These are phyloP conservation scores for Acronicta psi DNA, from an alignment of 2,888 invertebrate species.

Conservation along the genomic window DNA sequence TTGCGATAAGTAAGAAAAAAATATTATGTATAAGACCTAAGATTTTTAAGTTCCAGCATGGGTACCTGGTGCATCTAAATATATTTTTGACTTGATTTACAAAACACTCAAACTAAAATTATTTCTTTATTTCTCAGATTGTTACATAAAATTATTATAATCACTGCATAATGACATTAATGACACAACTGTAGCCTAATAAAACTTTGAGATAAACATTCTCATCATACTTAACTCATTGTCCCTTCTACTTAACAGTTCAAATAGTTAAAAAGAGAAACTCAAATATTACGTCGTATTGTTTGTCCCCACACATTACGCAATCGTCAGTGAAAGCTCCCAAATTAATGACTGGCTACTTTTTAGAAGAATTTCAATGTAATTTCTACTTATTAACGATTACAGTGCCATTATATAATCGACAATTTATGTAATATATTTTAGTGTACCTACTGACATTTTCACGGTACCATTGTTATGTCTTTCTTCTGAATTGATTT, in stretches of 20 bases:
- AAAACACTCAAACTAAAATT: background rate
- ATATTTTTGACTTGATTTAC: background rate
- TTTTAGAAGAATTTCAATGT: constrained; percentile 62
- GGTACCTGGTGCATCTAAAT: too few relatives aligned
- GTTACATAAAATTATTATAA: constrained; percentile 32
- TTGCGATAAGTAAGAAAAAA: too few relatives aligned
- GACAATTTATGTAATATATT: constrained; percentile 36
- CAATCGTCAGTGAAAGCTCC: constrained; percentile 67
- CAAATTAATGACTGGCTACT: constrained; percentile 66
- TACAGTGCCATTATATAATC: constrained; percentile 56
- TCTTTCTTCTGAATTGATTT: constrained; percentile 11
- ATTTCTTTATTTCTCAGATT: constrained; percentile 23
- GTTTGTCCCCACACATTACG: constrained; percentile 63
- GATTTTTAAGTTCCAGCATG: too few relatives aligned
- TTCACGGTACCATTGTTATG: background rate
- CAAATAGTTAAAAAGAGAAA: constrained; percentile 61
- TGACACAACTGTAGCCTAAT: constrained; percentile 23
- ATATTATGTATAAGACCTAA: too few relatives aligned
- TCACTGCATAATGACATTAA: constrained; percentile 14
- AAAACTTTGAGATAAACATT: constrained; percentile 29
- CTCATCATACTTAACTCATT: constrained; percentile 47
- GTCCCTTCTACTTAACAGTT: constrained; percentile 41
- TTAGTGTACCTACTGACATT: constrained; percentile 33
- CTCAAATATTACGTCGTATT: constrained; percentile 59
- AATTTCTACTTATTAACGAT: constrained; percentile 61